Evolutionary conservation across 2,797 vertebrate species (phyloP), one percentile per base, ranked within the genome.

Genomic region (Sebastes kiyomatsui): DNA sequence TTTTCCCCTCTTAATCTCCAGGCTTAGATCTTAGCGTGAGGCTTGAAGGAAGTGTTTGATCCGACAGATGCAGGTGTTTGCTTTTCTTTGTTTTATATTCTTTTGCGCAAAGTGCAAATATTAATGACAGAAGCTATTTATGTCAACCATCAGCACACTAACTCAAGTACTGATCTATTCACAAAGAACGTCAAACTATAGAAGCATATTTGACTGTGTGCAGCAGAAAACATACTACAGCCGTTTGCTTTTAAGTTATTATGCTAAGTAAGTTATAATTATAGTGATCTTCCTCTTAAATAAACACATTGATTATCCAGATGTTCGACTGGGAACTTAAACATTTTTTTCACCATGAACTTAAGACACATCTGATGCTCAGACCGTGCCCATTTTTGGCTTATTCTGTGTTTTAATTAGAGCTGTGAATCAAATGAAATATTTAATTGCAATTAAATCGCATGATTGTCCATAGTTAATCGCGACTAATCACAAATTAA

Each of bases 1-100:
- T 75, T 75, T 74, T 42, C 25, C 27, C 52, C 55, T 60, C 11
- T 69, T 75, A 75, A 75, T 88, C 77, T 73, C 27, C 64, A 77
- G 14, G 20, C 65, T 84, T 60, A 71, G 46, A 79, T 90, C 52
- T 67, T 58, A 78, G 67, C 68, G n/a, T 18, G 64, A 77, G 28
- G 60, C 4, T 18, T 77, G 38, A 66, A 20, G 27, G 75, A 60
- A 58, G 60, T 11, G 54, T 33, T 81, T n/a, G 72, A 72, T 73
- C 28, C 38, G 35, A 72, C 38, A 70, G 32, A 68, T 62, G 70
- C 38, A 84, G 67, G 14, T 56, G 46, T 64, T 82, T 74, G 42
- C 16, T 76, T 74, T 58, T 54, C 30, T 60, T 69, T 61, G 12
- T 7, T 61, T 77, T 77, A 49, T 7, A 49, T 49, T 20, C 7